These are phyloP conservation scores for Galeopsomyia nigrocyanea DNA, from an alignment of 2,888 invertebrate species.

Conservation along the genomic window DNA sequence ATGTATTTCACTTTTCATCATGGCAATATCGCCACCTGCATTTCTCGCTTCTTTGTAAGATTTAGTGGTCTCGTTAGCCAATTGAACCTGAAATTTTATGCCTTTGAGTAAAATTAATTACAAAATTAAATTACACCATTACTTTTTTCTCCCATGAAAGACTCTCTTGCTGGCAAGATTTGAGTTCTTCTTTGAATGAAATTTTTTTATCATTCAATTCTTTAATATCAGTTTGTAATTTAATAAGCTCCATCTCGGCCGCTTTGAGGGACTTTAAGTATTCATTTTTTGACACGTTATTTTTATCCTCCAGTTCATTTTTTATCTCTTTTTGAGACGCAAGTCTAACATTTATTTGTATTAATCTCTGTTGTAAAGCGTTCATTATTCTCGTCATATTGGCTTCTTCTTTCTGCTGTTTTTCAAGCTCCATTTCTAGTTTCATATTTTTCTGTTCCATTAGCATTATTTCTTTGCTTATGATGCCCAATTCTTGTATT, in stretches of 20 bases:
- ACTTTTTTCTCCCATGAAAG: conserved; percentile 88
- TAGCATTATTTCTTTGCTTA: conserved; percentile 77
- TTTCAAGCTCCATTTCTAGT: conserved; percentile 76
- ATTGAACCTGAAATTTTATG: conserved; percentile 62
- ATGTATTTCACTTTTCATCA: conserved; percentile 86
- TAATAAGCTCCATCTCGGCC: conserved; percentile 77
- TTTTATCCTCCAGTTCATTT: conserved; percentile 72
- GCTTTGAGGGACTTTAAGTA: conserved; percentile 73
- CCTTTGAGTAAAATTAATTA: conserved; percentile 1
- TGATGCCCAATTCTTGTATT: conserved; percentile 77
- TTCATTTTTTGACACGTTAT: conserved; percentile 71
- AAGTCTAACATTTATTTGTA: conserved; percentile 66
- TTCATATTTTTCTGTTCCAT: conserved; percentile 83
- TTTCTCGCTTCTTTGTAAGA: conserved; percentile 77
- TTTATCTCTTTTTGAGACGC: conserved; percentile 72
- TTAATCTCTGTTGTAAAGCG: conserved; percentile 74
- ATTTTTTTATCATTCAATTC: conserved; percentile 78
- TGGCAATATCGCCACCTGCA: conserved; percentile 79
- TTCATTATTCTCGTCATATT: conserved; percentile 75
- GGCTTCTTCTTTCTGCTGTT: conserved; percentile 72
- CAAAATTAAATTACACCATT: conserved; percentile 39
- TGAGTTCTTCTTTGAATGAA: conserved; percentile 75
- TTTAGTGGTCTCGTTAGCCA: conserved; percentile 80
- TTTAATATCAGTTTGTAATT: conserved; percentile 78
- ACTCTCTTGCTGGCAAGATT: conserved; percentile 76